Conservation (phyloP, 2,113 vertebrate species). For the Cyprinodon brontotheroides region DNA sequence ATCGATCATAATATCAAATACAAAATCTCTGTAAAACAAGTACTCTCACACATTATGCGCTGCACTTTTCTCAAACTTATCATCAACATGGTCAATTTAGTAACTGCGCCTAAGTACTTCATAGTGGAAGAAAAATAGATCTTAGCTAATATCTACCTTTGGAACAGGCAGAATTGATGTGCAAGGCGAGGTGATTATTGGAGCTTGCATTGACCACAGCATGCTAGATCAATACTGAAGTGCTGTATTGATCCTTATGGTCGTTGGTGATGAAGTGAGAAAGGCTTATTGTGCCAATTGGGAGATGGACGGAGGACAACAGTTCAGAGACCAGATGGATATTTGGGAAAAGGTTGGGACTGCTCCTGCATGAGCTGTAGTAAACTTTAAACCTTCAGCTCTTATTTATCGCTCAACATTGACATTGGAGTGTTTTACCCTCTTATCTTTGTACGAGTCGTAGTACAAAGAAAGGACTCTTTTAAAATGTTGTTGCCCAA, state of each 20-base stretch:
- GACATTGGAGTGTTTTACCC: neutral
- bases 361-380: slow-evolving; percentile 6
- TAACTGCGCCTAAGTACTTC: slow-evolving; percentile 15
- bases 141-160: slow-evolving; percentile 46
- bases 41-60: neutral
- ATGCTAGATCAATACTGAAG: slow-evolving; percentile 57
- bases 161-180: slow-evolving; percentile 51
- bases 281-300: slow-evolving; percentile 26
- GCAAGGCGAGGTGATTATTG: slow-evolving; percentile 54
- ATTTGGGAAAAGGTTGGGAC: slow-evolving; percentile 31
- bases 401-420: slow-evolving; percentile 1
- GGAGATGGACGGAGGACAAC: slow-evolving; percentile 17
- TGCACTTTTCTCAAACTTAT: neutral
- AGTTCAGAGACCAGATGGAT: slow-evolving; percentile 33
- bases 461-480: neutral
- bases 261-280: slow-evolving; percentile 65
- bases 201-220: slow-evolving; percentile 54
- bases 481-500: neutral
- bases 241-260: slow-evolving; percentile 63
- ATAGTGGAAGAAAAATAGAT: slow-evolving; percentile 9
- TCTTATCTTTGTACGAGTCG: neutral
- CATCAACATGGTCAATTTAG: slow-evolving; percentile 4
- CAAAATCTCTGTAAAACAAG: slow-evolving; percentile 15
- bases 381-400: slow-evolving; percentile 17
- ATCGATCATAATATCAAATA: slow-evolving; percentile 4